These are phyloP conservation scores for Chymomyza costata DNA, from an alignment of 1,140 invertebrate species.

Conservation along the genomic window DNA sequence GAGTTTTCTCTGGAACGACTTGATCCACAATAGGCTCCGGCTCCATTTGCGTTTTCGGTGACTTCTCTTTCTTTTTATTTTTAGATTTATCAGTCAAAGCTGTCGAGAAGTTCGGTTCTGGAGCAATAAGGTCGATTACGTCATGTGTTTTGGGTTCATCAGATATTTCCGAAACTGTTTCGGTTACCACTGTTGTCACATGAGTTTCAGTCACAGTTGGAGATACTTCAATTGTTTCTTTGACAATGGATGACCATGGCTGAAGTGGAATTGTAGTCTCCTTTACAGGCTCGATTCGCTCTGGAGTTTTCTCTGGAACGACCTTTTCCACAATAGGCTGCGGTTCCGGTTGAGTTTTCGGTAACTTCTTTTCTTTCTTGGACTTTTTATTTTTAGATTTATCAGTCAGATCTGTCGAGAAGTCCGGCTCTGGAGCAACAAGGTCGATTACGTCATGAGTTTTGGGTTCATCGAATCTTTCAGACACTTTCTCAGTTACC, in stretches of 20 bases:
- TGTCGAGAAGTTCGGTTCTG: constrained; percentile 22
- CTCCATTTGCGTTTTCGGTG: constrained; percentile 1
- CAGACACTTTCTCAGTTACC: too few relatives aligned
- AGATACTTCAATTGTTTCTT: constrained; percentile 20
- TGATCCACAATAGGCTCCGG: neutral
- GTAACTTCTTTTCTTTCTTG: too few relatives aligned
- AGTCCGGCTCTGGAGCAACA: too few relatives aligned
- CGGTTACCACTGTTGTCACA: neutral
- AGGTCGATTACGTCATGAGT: too few relatives aligned
- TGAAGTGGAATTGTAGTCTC: neutral
- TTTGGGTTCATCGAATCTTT: too few relatives aligned
- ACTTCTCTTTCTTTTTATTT: constrained; percentile 40
- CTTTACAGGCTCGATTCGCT: neutral
- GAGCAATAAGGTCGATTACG: constrained; percentile 11
- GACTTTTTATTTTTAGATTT: too few relatives aligned
- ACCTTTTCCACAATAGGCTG: neutral
- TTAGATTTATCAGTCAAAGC: constrained; percentile 26
- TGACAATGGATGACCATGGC: constrained; percentile 48
- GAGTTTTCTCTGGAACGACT: neutral
- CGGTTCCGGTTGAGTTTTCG: too few relatives aligned
- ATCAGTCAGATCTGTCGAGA: too few relatives aligned
- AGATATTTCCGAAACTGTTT: neutral
- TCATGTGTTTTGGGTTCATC: neutral
- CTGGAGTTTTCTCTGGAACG: neutral
- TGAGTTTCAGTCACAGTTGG: constrained; percentile 17